phyloP scores from a whole-genome alignment of 2,113 vertebrate species.

The Dasyornis broadbenti region DNA sequence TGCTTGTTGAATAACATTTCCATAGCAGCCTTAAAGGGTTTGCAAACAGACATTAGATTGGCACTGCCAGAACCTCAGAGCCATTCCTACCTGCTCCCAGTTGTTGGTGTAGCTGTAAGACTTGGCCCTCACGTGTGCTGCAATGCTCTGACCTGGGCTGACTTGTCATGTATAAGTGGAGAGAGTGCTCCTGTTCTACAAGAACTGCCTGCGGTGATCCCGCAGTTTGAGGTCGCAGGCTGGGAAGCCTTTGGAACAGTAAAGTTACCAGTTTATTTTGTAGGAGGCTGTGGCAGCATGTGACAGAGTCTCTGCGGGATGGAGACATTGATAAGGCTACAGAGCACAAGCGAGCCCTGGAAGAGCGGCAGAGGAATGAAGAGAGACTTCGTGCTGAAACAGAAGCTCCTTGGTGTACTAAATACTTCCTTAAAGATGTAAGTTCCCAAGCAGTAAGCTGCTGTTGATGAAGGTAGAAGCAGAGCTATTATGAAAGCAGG shows the following conservation, averaged over 20 bases:
- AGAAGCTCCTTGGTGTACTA: conserved; percentile 86
- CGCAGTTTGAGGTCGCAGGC: neutral
- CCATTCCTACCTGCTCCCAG: neutral
- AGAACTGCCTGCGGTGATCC: neutral
- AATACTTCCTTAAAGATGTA: conserved; percentile 90
- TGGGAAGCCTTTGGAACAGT: neutral
- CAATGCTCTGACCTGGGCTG: neutral
- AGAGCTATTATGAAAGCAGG: neutral
- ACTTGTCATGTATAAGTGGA: neutral
- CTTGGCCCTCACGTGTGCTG: rapidly evolving
- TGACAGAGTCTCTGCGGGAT: conserved; percentile 86
- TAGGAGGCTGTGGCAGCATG: conserved; percentile 91
- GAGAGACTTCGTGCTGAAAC: conserved; percentile 88
- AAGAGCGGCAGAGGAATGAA: conserved; percentile 89
- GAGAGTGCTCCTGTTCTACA: neutral
- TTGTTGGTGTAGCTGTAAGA: neutral
- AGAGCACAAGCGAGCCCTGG: conserved; percentile 89
- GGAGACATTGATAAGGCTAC: conserved; percentile 93
- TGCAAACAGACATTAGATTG: neutral
- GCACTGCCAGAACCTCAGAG: neutral
- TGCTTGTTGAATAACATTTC: neutral
- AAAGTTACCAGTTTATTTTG: neutral
- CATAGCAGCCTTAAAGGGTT: neutral
- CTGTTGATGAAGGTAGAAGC: neutral
- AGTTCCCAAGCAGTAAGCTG: neutral